Conservation (phyloP, 1,140 invertebrate species). For the Eriosoma lanigerum region DNA sequence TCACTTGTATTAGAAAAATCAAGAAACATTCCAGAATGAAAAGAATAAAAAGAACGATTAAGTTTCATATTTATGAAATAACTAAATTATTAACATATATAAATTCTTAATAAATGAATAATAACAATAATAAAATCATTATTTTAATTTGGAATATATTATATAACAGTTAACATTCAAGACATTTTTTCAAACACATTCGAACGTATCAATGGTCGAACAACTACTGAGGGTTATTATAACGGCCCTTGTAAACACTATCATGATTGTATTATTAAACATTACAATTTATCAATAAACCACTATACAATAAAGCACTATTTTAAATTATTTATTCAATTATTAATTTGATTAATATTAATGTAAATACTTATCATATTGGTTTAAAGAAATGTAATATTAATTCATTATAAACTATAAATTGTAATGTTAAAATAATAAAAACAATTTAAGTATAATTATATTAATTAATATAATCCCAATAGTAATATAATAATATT, state of each 20-base stretch:
- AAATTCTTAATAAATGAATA: not conserved
- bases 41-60: constrained; percentile 25
- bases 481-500: no score
- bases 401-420: no score
- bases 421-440: no score
- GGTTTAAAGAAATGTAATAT: no score
- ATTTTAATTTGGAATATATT: not conserved
- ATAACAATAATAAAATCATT: not conserved
- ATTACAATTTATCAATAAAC: not conserved
- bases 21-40: constrained; percentile 33
- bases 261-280: not conserved
- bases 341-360: no score
- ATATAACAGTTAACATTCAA: no score
- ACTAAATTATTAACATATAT: not conserved
- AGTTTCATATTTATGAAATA: constrained; percentile 32
- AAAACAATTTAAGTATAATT: no score
- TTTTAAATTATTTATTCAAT: no score
- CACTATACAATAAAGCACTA: no score
- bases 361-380: no score
- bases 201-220: not conserved
- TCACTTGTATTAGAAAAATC: constrained; percentile 14
- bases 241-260: not conserved
- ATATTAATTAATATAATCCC: no score
- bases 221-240: constrained; percentile 10
- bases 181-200: not conserved